These are phyloP conservation scores for Rosalia funebris DNA, from an alignment of 2,888 invertebrate species.

Conservation along the genomic window DNA sequence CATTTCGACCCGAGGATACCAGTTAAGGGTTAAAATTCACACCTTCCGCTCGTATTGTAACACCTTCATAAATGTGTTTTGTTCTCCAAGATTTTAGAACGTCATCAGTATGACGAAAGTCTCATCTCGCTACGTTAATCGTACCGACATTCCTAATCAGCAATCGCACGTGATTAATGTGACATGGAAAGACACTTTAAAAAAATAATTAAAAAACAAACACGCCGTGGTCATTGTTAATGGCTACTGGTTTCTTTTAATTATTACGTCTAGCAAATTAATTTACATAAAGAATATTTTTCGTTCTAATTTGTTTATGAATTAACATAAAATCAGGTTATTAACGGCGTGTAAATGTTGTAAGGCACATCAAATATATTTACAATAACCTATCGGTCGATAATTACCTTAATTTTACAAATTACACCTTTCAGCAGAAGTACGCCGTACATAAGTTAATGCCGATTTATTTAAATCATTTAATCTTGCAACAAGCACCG, in stretches of 20 bases:
- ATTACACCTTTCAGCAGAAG: conserved; percentile 17
- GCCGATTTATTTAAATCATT: not conserved
- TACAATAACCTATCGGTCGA: conserved; percentile 3
- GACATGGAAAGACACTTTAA: not conserved
- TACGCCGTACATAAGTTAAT: not conserved
- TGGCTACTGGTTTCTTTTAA: not conserved
- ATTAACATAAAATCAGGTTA: conserved; percentile 18
- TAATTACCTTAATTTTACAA: conserved; percentile 24
- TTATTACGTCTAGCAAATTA: not conserved
- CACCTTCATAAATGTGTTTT: too few species aligned
- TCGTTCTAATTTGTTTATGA: conserved; percentile 16
- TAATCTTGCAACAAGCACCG: not conserved
- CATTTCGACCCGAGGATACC: too few species aligned
- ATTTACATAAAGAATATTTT: conserved; percentile 12
- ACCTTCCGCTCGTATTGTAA: too few species aligned
- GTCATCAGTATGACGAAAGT: too few species aligned
- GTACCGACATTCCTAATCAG: too few species aligned
- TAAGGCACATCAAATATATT: conserved; percentile 17
- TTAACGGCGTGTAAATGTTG: conserved; percentile 15
- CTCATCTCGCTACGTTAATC: too few species aligned
- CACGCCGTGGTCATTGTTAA: not conserved
- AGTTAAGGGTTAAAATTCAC: too few species aligned
- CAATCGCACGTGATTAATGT: not conserved
- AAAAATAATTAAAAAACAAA: not conserved
- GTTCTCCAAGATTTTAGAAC: too few species aligned